Percentiles rank a stretch among this genome's conserved stretches.
Evolutionary conservation across 2,113 vertebrate species (phyloP).

Genomic region (human (Homo sapiens)): DNA sequence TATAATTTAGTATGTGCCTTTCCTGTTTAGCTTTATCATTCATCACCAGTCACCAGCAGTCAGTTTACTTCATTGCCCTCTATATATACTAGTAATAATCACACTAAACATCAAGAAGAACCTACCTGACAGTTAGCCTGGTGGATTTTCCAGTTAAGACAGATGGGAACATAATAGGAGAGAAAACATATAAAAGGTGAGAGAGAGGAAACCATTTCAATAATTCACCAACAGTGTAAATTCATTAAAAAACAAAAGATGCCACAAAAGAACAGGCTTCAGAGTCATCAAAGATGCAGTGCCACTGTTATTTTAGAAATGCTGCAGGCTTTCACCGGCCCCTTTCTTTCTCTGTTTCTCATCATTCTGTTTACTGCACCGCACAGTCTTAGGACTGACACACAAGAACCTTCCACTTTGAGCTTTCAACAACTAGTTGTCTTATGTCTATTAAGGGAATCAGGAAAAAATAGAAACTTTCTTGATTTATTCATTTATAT

Average conservation of each 20-base stretch:
- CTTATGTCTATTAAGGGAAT: neutral
- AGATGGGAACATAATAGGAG: slow-evolving; percentile 54
- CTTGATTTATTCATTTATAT: slow-evolving; percentile 1
- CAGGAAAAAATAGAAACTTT: neutral
- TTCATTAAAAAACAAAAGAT: slow-evolving; percentile 28
- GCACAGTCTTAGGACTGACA: neutral
- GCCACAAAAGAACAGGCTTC: neutral
- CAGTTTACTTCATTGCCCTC: slow-evolving; percentile 23
- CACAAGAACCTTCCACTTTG: neutral
- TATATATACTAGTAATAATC: neutral
- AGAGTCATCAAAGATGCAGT: accelerated
- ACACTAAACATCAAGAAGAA: slow-evolving; percentile 10
- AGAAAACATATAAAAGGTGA: slow-evolving; percentile 70
- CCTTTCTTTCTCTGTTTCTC: neutral
- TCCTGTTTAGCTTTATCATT: neutral
- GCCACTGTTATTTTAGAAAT: neutral
- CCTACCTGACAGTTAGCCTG: slow-evolving; percentile 82
- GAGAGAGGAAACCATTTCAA: slow-evolving; percentile 24
- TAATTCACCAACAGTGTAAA: neutral
- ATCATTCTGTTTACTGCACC: neutral
- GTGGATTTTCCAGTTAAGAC: slow-evolving; percentile 57
- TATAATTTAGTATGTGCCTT: neutral
- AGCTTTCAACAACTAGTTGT: neutral
- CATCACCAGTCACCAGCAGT: neutral
- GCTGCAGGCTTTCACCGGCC: neutral